Evolutionary conservation across 2,797 vertebrate species (phyloP), one percentile per base, ranked within the genome.

Genomic region (Petrocephalus sullivani): DNA sequence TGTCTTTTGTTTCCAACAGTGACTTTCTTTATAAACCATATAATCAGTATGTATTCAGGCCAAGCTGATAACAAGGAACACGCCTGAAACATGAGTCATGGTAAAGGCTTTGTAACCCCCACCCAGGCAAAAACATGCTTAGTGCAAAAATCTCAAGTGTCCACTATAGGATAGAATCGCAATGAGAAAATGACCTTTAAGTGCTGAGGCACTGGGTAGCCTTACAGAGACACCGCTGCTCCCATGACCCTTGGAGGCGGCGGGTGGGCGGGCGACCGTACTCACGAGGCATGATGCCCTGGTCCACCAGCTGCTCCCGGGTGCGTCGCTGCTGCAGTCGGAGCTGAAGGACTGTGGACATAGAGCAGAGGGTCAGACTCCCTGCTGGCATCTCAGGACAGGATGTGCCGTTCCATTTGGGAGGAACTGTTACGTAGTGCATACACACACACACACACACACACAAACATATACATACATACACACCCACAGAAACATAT

Each of bases 201-300:
- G 28, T 37, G 10, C 28, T 71, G 28, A 37, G 64, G 28, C 1
- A 28, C 28, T 71, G 28, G 64, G 28, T 1, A 4, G 64, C 28
- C 1, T 37, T 71, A 71, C 12, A 71, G 28, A 37, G 41, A 3
- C 41, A 49, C 19, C n/a, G 19, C 5, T 37, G 54, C 41, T 21
- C 84, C 56, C 84, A 46, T 19, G 54, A 14, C 56, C 58, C 57
- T 2, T 1, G 53, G 6, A n/a, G 28, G 54, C 0, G 49, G 2
- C 57, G 2, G 54, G 58, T 5, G 53, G 87, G 87, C 87, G 60
- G 89, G 46, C 0, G 87, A 1, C 6, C 60, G 84, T 93, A 98
- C 98, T 99, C 94, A 99, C 98, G 97, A 92, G 98, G 98, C 98
- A 99, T 99, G 96, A 99, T 99, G 96, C 98, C 98, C 95, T 99